Evolutionary conservation across 2,888 invertebrate species (phyloP), one percentile per base, ranked within the genome.

Genomic region (Priocnemis perturbator): DNA sequence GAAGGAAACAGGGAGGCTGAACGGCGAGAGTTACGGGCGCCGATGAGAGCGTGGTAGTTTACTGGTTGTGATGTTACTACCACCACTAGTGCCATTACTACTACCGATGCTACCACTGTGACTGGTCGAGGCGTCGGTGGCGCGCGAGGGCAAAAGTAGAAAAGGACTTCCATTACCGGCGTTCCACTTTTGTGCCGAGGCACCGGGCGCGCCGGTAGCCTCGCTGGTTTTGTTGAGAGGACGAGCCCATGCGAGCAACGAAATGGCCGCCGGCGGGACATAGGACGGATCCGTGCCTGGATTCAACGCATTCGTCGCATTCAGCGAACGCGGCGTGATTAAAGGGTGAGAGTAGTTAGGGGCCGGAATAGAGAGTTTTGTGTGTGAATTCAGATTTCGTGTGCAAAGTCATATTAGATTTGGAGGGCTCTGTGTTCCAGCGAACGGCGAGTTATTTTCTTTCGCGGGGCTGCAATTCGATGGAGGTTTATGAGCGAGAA

Each of bases 151-250:
- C 30, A 52, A 50, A 26, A 47, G 50, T 50, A 45, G 67, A 65
- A 70, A 74, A 74, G 72, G 72, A 76, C 76, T 60, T 74, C 71
- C 79, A 74, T 76, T 78, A 78, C 69, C 65, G 69, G 74, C 53
- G 74, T 62, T 61, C 74, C 62, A 79, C 69, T 79, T 78, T 74
- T 61, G 65, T 50, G 65, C 23, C 71, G 69, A 64, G 64, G 75
- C 26, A 30, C 67, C 68, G 64, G 55, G 50, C 21, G 19, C 45
- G 73, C n/a, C 67, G 44, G 69, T 64, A 9, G 37, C 26, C 26
- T 26, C 26, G 26, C 71, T 63, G 26, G 23, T 56, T 69, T 59
- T 58, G 73, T 67, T 69, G 64, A 73, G 64, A 69, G 60, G 63
- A 69, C 37, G 64, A 69, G 72, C 67, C 50, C 37, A 7, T 37